Conservation (phyloP, 2,888 invertebrate genomes). For the Protophormia terraenovae region DNA sequence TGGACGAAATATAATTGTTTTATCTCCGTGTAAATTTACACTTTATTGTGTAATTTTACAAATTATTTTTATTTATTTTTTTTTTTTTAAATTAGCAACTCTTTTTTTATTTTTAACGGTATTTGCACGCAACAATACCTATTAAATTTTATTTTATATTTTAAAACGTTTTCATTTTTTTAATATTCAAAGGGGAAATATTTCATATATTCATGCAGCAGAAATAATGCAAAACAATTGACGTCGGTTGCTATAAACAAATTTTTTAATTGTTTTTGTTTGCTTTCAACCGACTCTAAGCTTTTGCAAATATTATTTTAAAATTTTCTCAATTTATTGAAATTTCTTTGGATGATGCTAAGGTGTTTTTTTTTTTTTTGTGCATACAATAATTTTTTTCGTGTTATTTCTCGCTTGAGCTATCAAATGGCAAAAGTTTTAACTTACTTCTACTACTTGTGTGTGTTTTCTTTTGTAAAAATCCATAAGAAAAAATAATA, state of each 20-base stretch:
- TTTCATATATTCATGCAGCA: not conserved
- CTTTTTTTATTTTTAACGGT: not conserved
- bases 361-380: not conserved
- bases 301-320: slow-evolving; percentile 4
- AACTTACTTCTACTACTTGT: not conserved
- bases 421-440: slow-evolving; percentile 46
- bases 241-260: not conserved
- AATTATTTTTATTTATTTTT: too few species aligned
- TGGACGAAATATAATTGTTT: too few species aligned
- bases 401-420: slow-evolving; percentile 48
- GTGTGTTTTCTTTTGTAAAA: not conserved
- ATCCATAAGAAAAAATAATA: not conserved
- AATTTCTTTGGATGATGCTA: slow-evolving; percentile 7
- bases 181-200: not conserved
- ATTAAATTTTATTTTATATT: not conserved
- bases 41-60: too few species aligned
- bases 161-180: not conserved
- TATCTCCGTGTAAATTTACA: too few species aligned
- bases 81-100: not conserved
- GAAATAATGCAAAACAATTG: slow-evolving; percentile 8
- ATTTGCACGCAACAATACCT: not conserved
- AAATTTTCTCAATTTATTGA: slow-evolving; percentile 19
- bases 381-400: not conserved
- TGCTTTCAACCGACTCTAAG: not conserved
- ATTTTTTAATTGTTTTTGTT: slow-evolving; percentile 5